Evolutionary conservation across 2,888 invertebrate species (phyloP), one percentile per base, ranked within the genome.

Genomic region (Hetaerina titia): DNA sequence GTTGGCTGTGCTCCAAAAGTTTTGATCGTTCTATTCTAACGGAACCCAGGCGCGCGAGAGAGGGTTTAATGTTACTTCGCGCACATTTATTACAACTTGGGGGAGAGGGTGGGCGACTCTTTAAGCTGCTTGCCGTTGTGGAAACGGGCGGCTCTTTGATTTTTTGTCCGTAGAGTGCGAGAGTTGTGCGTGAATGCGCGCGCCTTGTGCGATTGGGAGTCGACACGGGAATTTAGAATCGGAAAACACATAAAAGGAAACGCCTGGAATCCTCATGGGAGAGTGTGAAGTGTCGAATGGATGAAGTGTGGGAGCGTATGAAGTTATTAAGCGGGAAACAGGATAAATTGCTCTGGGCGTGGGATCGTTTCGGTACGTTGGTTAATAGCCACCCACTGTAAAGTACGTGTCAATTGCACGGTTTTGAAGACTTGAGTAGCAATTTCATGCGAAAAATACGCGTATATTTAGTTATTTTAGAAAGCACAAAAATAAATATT

Each of bases 1-100:
- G 81, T 81, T 81, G 81, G 81, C 81, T 31, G 25, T 31, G 4
- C 81, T 81, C 81, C 81, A 81, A 81, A 81, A 81, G 81, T 81
- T 81, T 81, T 81, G 81, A 81, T 81, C 81, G 81, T 81, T 81
- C 31, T 7, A 81, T 81, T 31, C 31, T 81, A 31, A 81, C 81
- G 81, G 81, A 81, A 31, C 81, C 81, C 69, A 69, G 69, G 69
- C 19, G 81, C 31, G 81, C 31, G 81, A 11, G 31, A 81, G 31
- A 7, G 81, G 15, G 81, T 81, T 74, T 74, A 31, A 81, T 81
- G 31, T 81, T 81, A 81, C 81, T 81, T n/a, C 13, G 81, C 81
- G 5, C 81, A 81, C 25, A 81, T 81, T 81, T 81, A 81, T 81
- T 81, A 31, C 81, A 15, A 15, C 31, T 15, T 81, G 81, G 13